Evolutionary conservation across 2,797 vertebrate species (phyloP).

Genomic region (Phoxinus dragarum): DNA sequence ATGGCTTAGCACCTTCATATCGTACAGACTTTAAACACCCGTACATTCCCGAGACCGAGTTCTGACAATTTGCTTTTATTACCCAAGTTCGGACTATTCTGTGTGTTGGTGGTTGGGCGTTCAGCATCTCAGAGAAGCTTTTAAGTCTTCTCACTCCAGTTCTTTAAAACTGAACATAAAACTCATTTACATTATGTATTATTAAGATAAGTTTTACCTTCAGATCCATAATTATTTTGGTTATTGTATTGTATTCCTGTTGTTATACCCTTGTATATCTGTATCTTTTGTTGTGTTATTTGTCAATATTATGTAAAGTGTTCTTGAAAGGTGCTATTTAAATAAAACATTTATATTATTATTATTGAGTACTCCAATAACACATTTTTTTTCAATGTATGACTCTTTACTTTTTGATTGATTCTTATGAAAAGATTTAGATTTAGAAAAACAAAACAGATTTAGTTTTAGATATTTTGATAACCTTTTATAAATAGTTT

Average conservation of each 20-base stretch:
- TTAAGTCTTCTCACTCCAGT: neutral
- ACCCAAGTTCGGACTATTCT: neutral
- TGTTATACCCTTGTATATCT: neutral
- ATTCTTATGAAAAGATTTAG: neutral
- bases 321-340: neutral
- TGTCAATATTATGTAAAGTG: neutral
- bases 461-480: neutral
- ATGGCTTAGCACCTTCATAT: neutral
- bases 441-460: neutral
- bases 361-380: neutral
- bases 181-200: neutral
- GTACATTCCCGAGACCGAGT: neutral
- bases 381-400: neutral
- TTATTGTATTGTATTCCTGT: neutral
- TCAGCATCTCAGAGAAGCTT: neutral
- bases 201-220: neutral
- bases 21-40: neutral
- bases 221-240: neutral
- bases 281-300: neutral
- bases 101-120: neutral
- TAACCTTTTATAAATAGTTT: neutral
- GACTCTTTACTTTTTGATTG: neutral
- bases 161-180: neutral
- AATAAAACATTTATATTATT: neutral
- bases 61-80: neutral